Percentiles rank a stretch among this genome's conserved stretches.
Evolutionary conservation across 2,888 invertebrate species (phyloP).

Genomic region (Hypolimnas misippus): DNA sequence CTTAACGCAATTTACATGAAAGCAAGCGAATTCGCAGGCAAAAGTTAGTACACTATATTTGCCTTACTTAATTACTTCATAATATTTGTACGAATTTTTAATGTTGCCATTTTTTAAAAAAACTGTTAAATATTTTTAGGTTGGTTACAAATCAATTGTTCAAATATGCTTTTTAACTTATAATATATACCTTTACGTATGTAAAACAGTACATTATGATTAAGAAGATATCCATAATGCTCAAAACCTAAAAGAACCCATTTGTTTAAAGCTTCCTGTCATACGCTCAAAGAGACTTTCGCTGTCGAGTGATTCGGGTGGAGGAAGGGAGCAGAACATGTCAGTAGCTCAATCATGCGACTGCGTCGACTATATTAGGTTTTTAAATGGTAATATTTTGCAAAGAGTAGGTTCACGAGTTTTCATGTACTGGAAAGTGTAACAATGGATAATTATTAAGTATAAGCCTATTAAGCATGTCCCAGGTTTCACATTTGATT

Average conservation of each 20-base stretch:
- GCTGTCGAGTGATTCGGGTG: conserved; percentile 51
- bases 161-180: too few species aligned
- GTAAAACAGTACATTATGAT: background rate
- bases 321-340: conserved; percentile 48
- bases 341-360: conserved; percentile 18
- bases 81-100: too few species aligned
- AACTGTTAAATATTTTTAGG: too few species aligned
- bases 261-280: conserved; percentile 54
- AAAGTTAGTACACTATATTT: too few species aligned
- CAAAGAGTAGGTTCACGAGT: background rate
- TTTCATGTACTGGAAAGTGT: too few species aligned
- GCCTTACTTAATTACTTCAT: too few species aligned
- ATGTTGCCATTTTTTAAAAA: background rate
- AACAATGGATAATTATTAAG: too few species aligned
- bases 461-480: too few species aligned
- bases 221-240: background rate
- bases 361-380: conserved; percentile 19
- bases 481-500: background rate
- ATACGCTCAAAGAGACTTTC: conserved; percentile 50
- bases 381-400: conserved; percentile 42
- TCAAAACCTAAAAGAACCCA: conserved; percentile 36
- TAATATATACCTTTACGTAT: background rate
- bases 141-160: too few species aligned
- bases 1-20: too few species aligned
- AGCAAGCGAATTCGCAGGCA: too few species aligned